Evolutionary conservation across 2,888 invertebrate species (phyloP), one percentile per base, ranked within the genome.

Genomic region (Antheraea assamensis): DNA sequence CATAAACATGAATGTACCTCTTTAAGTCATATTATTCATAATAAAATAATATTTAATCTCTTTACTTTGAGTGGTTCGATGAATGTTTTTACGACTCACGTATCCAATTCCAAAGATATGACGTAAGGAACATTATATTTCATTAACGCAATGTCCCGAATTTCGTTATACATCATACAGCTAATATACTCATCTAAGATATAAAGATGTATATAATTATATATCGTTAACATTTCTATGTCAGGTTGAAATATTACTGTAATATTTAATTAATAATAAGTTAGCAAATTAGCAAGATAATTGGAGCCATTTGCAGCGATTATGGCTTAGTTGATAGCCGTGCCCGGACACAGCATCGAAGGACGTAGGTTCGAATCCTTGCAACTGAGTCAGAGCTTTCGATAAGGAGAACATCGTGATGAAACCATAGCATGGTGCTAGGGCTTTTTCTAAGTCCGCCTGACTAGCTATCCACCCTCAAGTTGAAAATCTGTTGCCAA

Each of bases 1-100:
- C 27, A 17, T 27, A 61, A 27, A 61, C 27, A 61, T 27, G 27
- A 61, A 61, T 27, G 27, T 61, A 15, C n/a, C 17, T 15, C 61
- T 27, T 61, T 3, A 61, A 27, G 27, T 17, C 3, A 61, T n/a
- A 27, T 4, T 27, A 61, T 13, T 61, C 27, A 15, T 61, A 61
- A 27, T 27, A 61, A 27, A 13, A 27, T 61, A 17, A 61, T 61
- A 61, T 61, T 61, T 61, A 61, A 61, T 61, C 27, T 61, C 27
- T 17, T 61, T 61, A 61, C 27, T 61, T 61, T 61, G 61, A 61
- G 61, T 17, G 27, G 21, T 61, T 61, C 27, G 61, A 13, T 61
- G 61, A 61, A 61, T 27, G 61, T 61, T 61, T 61, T 61, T 61
- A 61, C 61, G 61, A 61, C 61, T 61, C 27, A 27, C 27, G 27